Percentiles rank a stretch among this genome's conserved stretches.
Evolutionary conservation across 2,797 vertebrate genomes (phyloP).

Genomic region (Apodemus agrarius): DNA sequence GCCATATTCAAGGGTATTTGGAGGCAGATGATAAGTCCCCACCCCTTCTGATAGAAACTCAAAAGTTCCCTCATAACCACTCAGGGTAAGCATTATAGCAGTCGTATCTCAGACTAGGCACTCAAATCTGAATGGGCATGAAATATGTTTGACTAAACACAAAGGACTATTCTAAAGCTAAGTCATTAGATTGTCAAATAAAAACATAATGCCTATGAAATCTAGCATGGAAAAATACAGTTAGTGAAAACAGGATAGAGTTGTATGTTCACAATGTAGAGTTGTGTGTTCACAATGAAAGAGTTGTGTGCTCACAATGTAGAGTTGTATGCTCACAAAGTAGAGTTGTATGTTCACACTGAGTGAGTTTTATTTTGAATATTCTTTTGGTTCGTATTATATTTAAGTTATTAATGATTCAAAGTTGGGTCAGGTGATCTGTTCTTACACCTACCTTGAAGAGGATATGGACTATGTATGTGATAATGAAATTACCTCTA

Average conservation of each 20-base stretch:
- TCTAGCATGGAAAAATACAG: background rate
- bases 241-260: background rate
- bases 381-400: constrained; percentile 2
- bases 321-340: no score
- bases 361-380: background rate
- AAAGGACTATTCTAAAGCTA: background rate
- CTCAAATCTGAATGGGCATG: background rate
- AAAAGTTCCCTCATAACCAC: background rate
- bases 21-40: background rate
- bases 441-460: background rate
- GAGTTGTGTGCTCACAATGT: no score
- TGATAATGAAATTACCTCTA: constrained; percentile 49
- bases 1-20: background rate
- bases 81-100: background rate
- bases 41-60: background rate
- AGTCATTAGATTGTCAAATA: constrained; percentile 15
- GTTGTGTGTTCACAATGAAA: no score
- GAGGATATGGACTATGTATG: background rate
- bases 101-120: background rate
- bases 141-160: background rate
- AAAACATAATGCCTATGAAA: background rate
- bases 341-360: background rate
- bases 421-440: constrained; percentile 9
- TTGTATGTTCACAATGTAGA: background rate
- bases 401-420: background rate